A percentile compares a stretch with the other conserved stretches of the same genome.
Evolutionary conservation across 2,113 vertebrate genomes (phyloP).

Genomic region (Zosterops japonicus): DNA sequence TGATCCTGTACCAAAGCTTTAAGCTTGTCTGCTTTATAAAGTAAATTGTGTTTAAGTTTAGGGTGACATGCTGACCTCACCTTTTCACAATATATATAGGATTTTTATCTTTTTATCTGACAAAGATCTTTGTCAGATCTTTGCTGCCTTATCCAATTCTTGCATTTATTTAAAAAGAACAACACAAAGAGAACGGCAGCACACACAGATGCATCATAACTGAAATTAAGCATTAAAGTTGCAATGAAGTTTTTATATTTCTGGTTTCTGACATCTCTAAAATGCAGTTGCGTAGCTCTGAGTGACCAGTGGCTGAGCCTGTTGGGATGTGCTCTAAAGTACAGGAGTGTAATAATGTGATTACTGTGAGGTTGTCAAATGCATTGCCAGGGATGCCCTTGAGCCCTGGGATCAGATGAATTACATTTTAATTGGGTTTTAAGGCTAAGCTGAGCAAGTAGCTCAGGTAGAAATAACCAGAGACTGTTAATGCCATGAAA

Average conservation of each 20-base stretch:
- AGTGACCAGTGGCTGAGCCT: slow-evolving; percentile 28
- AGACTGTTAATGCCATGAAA: slow-evolving; percentile 80
- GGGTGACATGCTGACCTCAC: not conserved
- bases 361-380: slow-evolving; percentile 62
- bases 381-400: slow-evolving; percentile 67
- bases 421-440: slow-evolving; percentile 87
- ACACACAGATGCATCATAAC: not conserved
- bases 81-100: not conserved
- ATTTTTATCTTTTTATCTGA: not conserved
- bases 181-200: not conserved
- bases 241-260: slow-evolving; percentile 7
- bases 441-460: slow-evolving; percentile 78
- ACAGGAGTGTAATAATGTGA: slow-evolving; percentile 53
- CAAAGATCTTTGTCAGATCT: not conserved
- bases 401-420: slow-evolving; percentile 80
- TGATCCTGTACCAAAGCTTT: not conserved
- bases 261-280: not conserved
- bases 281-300: not conserved
- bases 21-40: not conserved
- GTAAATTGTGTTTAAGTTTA: not conserved
- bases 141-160: not conserved
- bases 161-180: not conserved
- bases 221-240: not conserved
- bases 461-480: slow-evolving; percentile 81
- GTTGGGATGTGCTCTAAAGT: slow-evolving; percentile 41